These are phyloP conservation scores for Struthidea cinerea DNA, from an alignment of 2,113 vertebrate species.

Conservation along the genomic window DNA sequence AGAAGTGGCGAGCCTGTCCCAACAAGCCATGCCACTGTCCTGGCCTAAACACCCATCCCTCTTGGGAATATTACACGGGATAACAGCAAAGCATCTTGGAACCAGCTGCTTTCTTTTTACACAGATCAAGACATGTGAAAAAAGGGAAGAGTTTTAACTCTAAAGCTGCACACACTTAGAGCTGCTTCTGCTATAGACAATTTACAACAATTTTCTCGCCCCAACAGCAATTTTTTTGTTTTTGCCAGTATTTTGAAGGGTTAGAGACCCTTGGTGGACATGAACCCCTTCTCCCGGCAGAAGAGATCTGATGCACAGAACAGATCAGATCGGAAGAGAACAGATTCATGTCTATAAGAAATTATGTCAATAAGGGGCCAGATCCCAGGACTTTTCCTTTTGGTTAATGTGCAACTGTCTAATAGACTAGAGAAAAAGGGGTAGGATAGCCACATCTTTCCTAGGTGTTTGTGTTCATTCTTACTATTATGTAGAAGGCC, in stretches of 20 bases:
- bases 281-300: background rate
- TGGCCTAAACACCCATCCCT: background rate
- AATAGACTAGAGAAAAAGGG: background rate
- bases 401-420: background rate
- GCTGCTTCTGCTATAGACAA: background rate
- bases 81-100: background rate
- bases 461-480: background rate
- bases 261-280: background rate
- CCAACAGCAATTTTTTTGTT: background rate
- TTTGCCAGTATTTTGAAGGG: background rate
- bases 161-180: background rate
- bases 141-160: background rate
- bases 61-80: background rate
- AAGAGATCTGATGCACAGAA: background rate
- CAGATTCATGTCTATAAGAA: background rate
- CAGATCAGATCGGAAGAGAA: background rate
- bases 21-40: background rate
- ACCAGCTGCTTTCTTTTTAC: background rate
- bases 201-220: background rate
- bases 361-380: background rate
- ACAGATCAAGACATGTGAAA: background rate
- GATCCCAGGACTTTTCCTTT: background rate
- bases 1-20: background rate
- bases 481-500: background rate
- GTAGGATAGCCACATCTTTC: background rate